phyloP scores from a whole-genome alignment of 2,797 vertebrate genomes.

The Acrossocheilus fasciatus region DNA sequence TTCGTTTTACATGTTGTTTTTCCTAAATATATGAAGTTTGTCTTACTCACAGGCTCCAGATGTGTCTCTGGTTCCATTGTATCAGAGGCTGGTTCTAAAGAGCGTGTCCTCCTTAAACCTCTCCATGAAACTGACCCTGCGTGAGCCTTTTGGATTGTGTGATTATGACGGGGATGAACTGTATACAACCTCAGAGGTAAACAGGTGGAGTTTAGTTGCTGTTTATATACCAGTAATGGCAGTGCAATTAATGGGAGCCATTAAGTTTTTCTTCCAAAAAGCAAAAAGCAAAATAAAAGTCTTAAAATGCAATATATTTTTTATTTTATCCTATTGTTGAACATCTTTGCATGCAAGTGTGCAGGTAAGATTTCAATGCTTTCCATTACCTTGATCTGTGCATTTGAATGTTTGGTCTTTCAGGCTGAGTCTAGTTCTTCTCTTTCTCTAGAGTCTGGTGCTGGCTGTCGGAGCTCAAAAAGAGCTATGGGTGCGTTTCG shows the following conservation, averaged over 20 bases:
- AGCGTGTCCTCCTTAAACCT: slow-evolving; percentile 83
- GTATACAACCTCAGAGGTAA: slow-evolving; percentile 73
- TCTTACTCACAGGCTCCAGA: slow-evolving; percentile 72
- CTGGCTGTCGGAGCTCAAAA: slow-evolving; percentile 72
- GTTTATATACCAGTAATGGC: background rate
- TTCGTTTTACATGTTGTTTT: background rate
- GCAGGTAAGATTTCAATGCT: background rate
- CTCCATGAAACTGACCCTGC: slow-evolving; percentile 73
- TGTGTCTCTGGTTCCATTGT: slow-evolving; percentile 69
- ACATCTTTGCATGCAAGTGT: slow-evolving; percentile 13
- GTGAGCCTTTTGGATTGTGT: slow-evolving; percentile 82
- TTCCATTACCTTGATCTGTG: background rate
- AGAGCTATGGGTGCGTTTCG: slow-evolving; percentile 82
- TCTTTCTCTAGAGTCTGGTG: slow-evolving; percentile 75
- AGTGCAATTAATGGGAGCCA: background rate
- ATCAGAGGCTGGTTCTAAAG: slow-evolving; percentile 80
- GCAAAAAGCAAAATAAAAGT: background rate
- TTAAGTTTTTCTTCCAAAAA: background rate
- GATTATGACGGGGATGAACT: slow-evolving; percentile 41
- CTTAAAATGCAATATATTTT: background rate
- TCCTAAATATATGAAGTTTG: background rate
- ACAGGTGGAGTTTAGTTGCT: background rate
- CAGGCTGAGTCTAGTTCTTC: slow-evolving; percentile 2
- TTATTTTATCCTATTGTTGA: slow-evolving; percentile 9
- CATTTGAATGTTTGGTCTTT: background rate